Percentiles rank a stretch among this genome's conserved stretches.
These are phyloP conservation scores for Cladorhizidae sp. DNA, from an alignment of 37 sponge, comb jelly and placozoan genomes.

Conservation along the genomic window DNA sequence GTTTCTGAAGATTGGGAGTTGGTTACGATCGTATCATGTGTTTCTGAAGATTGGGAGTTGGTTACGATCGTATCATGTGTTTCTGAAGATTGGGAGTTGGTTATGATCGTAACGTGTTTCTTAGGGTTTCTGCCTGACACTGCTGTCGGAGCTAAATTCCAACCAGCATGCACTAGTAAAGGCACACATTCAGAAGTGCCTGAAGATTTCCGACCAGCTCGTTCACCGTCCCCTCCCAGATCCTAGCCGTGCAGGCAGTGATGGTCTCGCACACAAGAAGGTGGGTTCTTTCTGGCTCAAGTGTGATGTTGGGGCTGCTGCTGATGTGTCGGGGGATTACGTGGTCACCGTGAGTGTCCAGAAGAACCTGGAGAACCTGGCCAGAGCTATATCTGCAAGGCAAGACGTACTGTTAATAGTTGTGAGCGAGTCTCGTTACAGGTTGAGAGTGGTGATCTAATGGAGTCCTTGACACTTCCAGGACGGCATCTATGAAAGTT, in stretches of 20 bases:
- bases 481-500: no score
- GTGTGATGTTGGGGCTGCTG: slow-evolving; percentile 24
- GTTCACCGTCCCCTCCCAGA: background rate
- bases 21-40: no score
- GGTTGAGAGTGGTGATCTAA: no score
- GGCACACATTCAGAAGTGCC: slow-evolving; percentile 17
- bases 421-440: no score
- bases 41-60: no score
- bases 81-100: no score
- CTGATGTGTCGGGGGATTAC: slow-evolving; percentile 44
- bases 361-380: slow-evolving; percentile 87
- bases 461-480: no score
- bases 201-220: slow-evolving; percentile 20
- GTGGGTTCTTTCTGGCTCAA: slow-evolving; percentile 92
- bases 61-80: no score
- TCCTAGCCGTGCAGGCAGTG: slow-evolving; percentile 21
- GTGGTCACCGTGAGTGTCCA: slow-evolving; percentile 82
- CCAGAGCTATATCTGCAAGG: slow-evolving; percentile 91
- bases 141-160: slow-evolving; percentile 48
- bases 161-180: slow-evolving; percentile 53
- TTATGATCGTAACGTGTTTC: no score
- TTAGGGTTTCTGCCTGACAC: slow-evolving; percentile 73
- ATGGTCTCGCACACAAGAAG: background rate
- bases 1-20: no score
- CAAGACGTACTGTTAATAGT: no score